Evolutionary conservation across 1,140 invertebrate species (phyloP), one percentile per base, ranked within the genome.

Genomic region (Cardiocondyla obscurior): DNA sequence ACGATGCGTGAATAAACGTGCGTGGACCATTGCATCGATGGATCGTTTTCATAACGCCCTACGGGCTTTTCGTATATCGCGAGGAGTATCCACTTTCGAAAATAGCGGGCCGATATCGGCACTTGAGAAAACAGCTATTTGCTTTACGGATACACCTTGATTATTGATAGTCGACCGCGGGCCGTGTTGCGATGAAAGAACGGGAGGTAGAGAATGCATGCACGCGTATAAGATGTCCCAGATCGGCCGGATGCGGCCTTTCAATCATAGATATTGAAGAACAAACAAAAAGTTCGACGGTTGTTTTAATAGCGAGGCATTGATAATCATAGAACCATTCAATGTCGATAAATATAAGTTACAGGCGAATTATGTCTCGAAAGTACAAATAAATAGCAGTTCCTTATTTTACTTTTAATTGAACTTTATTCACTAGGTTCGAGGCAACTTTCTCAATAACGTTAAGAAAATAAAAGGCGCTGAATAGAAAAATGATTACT

Each of bases 91-190:
- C 14, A 70, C 49, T 86, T 86, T 77, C 53, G 58, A 73, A 81
- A 81, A 84, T 39, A 39, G 65, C 65, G 39, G 36, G 8, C 22
- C 70, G 39, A 77, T 72, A 85, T 77, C 33, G 73, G 30, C 53
- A 76, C 81, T 77, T 69, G 77, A 64, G 84, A 62, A 85, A 88
- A 85, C 74, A 70, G 70, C 51, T 89, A 82, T 88, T 90, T 90
- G 55, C 84, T 85, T 82, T 72, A 81, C 65, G 81, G 76, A 81
- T 81, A 69, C 77, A 30, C 72, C 49, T 51, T 83, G 84, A 89
- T 88, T 85, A 84, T 76, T 83, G 87, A 88, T 82, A 64, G 25
- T 22, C 44, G 36, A 55, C 44, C 57, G 65, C 28, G n/a, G 10
- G 42, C 19, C 67, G 53, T 7, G 58, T 30, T 8, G 36, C 55